Base-by-base conservation (phyloP, 2,888 invertebrate genomes). In the Aleiodes leptofemur region DNA sequence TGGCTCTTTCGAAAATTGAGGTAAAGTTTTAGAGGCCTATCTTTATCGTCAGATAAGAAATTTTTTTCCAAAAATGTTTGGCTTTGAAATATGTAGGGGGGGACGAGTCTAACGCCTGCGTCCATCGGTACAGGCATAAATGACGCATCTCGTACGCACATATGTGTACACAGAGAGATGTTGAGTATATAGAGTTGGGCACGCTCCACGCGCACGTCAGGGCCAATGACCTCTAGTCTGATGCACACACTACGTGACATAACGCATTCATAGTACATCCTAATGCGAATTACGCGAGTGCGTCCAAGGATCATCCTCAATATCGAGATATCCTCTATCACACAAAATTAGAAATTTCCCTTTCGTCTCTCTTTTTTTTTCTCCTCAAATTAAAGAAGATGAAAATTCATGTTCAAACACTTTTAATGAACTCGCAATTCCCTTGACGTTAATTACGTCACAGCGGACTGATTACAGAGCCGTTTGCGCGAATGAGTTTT, bases 131-230 rank as follows among this genome's bases (percentile, higher is more conserved):
- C 48, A 61, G 50, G 43, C 55, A 69, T 66, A 61, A 56, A 31
- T 50, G 66, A 53, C 56, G 79, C 73, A 68, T 72, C 70, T 56
- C 64, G 71, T 38, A 61, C 57, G 43, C 34, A 66, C 69, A 75
- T 66, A 73, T 76, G 74, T 73, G 76, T 48, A 71, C 61, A 23
- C 74, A 72, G 51, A 73, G 53, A 74, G 61, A 72, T 69, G 66
- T 53, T 72, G 69, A 64, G 76, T 73, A 73, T 70, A 75, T 71
- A 71, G 74, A 76, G 84, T 84, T 85, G 84, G 86, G 83, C 85
- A 86, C 83, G 86, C 85, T 86, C 80, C 81, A 78, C 84, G 86
- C 86, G 81, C 86, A 83, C 86, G 86, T 84, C 86, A 84, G 86
- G 86, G 86, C 83, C 86, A 86, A 83, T 83, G 86, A 88, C 87